Percentiles rank a stretch among this genome's conserved stretches.
These are phyloP conservation scores for Callorhinus ursinus DNA, from an alignment of 2,113 vertebrate species.

Conservation along the genomic window DNA sequence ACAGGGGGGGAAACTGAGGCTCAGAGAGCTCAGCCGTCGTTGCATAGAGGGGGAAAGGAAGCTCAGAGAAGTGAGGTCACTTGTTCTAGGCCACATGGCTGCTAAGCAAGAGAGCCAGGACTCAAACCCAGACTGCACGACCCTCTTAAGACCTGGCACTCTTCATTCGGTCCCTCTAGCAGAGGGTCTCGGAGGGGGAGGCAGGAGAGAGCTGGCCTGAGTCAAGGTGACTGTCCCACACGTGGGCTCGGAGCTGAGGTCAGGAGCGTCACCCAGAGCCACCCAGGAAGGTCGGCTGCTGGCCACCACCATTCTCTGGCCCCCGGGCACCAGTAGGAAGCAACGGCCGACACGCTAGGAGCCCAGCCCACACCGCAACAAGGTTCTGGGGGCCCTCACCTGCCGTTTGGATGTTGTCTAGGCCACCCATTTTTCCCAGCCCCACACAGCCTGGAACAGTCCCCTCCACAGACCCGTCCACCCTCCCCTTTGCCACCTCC, in stretches of 20 bases:
- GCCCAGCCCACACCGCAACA: no score
- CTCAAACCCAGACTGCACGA: background rate
- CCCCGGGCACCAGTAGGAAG: background rate
- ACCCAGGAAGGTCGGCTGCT: background rate
- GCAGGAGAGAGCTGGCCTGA: background rate
- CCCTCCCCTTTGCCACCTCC: no score
- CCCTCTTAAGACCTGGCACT: background rate
- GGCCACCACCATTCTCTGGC: background rate
- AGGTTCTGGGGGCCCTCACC: background rate
- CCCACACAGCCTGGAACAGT: background rate
- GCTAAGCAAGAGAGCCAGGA: no score
- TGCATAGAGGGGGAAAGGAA: background rate
- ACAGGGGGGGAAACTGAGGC: background rate
- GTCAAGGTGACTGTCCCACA: background rate
- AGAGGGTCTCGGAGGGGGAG: background rate
- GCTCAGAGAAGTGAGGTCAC: background rate
- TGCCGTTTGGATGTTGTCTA: no score
- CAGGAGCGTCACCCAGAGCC: background rate
- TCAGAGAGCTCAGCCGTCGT: background rate
- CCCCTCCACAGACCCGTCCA: background rate
- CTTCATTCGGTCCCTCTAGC: background rate
- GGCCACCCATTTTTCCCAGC: background rate
- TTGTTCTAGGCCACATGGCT: background rate
- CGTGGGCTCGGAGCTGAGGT: background rate
- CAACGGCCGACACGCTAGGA: accelerated